Evolutionary conservation across 2,113 vertebrate genomes (phyloP), one percentile per base, ranked within the genome.

Genomic region (Gallinago undulata): DNA sequence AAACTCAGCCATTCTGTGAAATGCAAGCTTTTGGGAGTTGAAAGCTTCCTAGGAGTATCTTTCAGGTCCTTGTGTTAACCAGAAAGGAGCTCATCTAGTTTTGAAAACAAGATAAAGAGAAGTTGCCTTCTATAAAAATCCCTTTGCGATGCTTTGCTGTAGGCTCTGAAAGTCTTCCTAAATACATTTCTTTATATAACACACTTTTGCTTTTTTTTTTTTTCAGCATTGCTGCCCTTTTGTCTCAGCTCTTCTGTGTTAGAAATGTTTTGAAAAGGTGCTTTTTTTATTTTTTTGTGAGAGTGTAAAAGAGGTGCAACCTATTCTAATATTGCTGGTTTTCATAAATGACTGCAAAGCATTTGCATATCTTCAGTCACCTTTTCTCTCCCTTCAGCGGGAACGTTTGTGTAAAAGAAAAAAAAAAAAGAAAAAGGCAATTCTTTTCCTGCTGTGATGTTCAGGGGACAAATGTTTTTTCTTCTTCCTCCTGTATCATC

Each of bases 71-170:
- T 60, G 50, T 39, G 39, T 69, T 73, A 82, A 84, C 79, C 43
- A 82, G 89, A 89, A 83, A 35, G 59, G 77, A 82, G 41, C 74
- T 89, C 66, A 55, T 63, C 84, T 16, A 79, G 80, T 89, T 94
- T 89, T 94, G 81, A 95, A 94, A 96, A 94, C 91, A 91, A 85
- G 94, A 91, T 73, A 12, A 93, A 92, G 86, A 84, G 77, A 79
- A 77, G 43, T 87, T 37, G 45, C 28, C 7, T 93, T 73, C 81
- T 96, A 75, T 94, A 93, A 91, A 93, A 89, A 79, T 66, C 69
- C 37, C 55, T 87, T 69, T 76, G 24, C 77, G 24, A 31, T 45
- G 53, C 86, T 90, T 68, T 53, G 64, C 60, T 72, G 73, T 21
- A 23, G 73, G 53, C 77, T 90, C 41, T 68, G 91, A 91, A 79